Evolutionary conservation across 2,113 vertebrate species (phyloP).

Genomic region (Oreochromis aureus): DNA sequence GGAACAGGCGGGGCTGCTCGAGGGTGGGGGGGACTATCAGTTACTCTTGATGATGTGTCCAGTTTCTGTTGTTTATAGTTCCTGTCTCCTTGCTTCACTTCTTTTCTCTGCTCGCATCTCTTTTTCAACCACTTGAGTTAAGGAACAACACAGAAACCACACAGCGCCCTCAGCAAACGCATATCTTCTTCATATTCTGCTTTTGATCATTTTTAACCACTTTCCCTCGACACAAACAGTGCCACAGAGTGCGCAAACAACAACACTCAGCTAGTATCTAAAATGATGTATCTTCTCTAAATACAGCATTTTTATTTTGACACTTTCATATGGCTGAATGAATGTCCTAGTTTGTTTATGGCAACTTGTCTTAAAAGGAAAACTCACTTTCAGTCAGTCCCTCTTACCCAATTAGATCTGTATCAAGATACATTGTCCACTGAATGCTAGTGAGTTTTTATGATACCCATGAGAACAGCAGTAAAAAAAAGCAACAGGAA

Average conservation of each 20-base stretch:
- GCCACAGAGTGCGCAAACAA: rapidly evolving
- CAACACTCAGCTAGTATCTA: background rate
- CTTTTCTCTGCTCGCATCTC: background rate
- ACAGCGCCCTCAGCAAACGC: background rate
- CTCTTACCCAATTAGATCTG: background rate
- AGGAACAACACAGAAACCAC: background rate
- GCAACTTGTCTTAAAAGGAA: background rate
- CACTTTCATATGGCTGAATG: background rate
- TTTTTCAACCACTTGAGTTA: background rate
- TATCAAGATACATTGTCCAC: background rate
- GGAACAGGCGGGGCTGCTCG: background rate
- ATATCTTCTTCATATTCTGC: background rate
- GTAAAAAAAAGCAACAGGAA: background rate
- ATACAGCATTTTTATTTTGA: background rate
- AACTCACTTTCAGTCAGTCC: background rate
- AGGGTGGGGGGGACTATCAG: background rate
- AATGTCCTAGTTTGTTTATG: background rate
- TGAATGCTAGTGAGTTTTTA: background rate
- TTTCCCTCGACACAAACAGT: background rate
- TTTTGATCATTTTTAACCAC: background rate
- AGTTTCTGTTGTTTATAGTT: constrained; percentile 22
- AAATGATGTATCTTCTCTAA: background rate
- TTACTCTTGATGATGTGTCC: constrained; percentile 28
- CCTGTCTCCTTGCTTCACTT: background rate
- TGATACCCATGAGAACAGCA: background rate